Evolutionary conservation across 2,888 invertebrate genomes (phyloP), one percentile per base, ranked within the genome.

Genomic region (Vanessa cardui): DNA sequence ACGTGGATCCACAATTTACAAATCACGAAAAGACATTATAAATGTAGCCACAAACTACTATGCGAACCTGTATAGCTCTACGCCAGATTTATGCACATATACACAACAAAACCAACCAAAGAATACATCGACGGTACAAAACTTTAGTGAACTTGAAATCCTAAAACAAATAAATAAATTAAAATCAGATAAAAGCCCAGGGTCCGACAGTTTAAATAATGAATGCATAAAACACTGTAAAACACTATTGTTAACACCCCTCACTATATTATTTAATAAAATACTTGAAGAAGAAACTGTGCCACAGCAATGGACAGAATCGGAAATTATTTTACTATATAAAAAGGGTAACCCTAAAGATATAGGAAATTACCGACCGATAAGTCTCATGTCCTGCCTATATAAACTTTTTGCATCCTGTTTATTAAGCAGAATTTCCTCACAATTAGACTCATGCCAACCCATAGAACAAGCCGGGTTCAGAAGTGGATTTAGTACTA

Each of bases 331-430:
- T 1, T 33, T 76, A 39, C 46, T 74, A 0, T 74, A 74, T 50
- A 76, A 74, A 68, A 76, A 76, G 65, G 74, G 73, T 2, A 66
- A 76, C 49, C 71, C 73, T 8, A 21, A 67, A 1, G 71, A 75
- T 39, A 71, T 74, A 44, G 59, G 60, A 0, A 74, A 74, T 47
- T 73, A 72, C 39, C 66, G 68, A 16, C 71, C 68, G 0, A 72
- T 72, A 18, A 72, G 72, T 44, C 58, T 73, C 2, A 52, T 61
- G 54, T 58, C 64, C 2, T 54, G 8, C 31, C 31, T 54, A 15
- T 54, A 54, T 12, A 54, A 54, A 54, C 26, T 54, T 2, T 54
- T 54, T 26, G 62, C 62, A 4, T 54, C 26, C 18, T 62, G 62
- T 54, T 44, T 62, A n/a, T 18, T 39, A 21, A 5, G 26, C 20